These are phyloP conservation scores for Dynastes tityus DNA, from an alignment of 2,888 invertebrate genomes.

Conservation along the genomic window DNA sequence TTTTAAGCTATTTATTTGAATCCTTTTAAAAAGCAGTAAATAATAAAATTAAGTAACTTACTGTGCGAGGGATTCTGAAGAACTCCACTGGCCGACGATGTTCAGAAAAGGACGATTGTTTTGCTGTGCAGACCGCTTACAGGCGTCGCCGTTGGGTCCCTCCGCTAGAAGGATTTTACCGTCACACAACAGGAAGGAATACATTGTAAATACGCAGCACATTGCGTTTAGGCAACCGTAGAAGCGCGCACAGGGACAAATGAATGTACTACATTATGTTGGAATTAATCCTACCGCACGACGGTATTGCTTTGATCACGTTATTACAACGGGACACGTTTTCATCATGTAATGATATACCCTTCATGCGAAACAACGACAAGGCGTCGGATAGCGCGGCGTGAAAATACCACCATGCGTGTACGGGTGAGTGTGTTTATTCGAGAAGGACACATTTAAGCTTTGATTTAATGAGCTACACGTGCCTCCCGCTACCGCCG, in stretches of 20 bases:
- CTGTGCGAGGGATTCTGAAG: too few relatives aligned
- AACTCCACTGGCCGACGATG: neutral
- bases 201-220: constrained; percentile 2
- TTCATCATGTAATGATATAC: constrained; percentile 23
- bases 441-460: constrained; percentile 1
- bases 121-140: neutral
- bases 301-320: constrained; percentile 38
- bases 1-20: too few relatives aligned
- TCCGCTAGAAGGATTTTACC: constrained; percentile 17
- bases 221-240: constrained; percentile 6
- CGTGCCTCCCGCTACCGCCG: neutral
- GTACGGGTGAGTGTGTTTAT: neutral
- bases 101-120: constrained; percentile 21
- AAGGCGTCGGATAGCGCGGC: too few relatives aligned
- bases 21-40: too few relatives aligned
- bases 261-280: constrained; percentile 32
- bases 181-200: constrained; percentile 1
- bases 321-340: constrained; percentile 30
- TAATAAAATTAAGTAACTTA: too few relatives aligned
- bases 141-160: neutral
- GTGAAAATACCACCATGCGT: neutral
- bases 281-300: constrained; percentile 36
- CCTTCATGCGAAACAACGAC: neutral
- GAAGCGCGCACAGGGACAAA: neutral
- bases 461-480: constrained; percentile 23